A percentile compares a stretch with the other conserved stretches of the same genome.
phyloP scores from a whole-genome alignment of 2,113 vertebrate species.

The Apodemus sylvaticus region DNA sequence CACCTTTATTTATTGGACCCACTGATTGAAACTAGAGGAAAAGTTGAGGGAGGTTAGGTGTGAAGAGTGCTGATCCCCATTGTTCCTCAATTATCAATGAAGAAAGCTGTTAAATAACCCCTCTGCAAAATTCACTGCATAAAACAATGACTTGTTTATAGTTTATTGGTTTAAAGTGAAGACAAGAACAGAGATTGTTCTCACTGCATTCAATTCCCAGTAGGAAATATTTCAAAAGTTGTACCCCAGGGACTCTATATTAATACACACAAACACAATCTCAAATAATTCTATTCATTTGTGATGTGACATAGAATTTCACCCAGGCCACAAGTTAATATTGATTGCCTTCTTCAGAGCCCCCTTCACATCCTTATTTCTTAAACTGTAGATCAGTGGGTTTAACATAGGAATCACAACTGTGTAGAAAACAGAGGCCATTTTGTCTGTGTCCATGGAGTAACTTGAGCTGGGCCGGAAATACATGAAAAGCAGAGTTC shows the following conservation, averaged over 20 bases:
- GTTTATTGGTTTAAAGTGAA: not conserved
- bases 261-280: accelerated
- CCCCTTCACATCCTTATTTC: slow-evolving; percentile 76
- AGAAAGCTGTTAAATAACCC: not conserved
- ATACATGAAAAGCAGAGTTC: slow-evolving; percentile 70
- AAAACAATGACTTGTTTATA: not conserved
- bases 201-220: not conserved
- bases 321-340: not conserved
- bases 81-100: not conserved
- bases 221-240: not conserved
- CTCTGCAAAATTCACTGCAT: not conserved
- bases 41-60: not conserved
- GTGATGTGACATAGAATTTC: not conserved
- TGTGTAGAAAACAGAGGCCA: slow-evolving; percentile 74
- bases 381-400: slow-evolving; percentile 76
- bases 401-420: slow-evolving; percentile 77
- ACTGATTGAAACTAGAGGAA: not conserved
- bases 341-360: slow-evolving; percentile 46
- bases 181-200: not conserved
- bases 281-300: not conserved
- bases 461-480: slow-evolving; percentile 67
- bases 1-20: not conserved
- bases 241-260: not conserved
- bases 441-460: slow-evolving; percentile 60
- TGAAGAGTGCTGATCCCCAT: not conserved